Conservation (phyloP, 2,113 vertebrate species). For the Syngnathus typhle region DNA sequence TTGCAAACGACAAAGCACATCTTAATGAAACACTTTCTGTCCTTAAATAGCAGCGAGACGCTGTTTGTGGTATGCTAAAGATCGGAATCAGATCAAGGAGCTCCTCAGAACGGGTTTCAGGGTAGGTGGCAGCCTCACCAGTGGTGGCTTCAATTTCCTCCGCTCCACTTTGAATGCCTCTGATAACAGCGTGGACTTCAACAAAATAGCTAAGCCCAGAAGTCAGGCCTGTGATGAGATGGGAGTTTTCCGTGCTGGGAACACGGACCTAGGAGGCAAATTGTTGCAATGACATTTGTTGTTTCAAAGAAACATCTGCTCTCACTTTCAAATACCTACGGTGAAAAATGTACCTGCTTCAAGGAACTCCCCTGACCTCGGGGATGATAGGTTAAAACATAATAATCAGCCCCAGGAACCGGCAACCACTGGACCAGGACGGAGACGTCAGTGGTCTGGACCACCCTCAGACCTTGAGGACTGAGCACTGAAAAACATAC, state of each 20-base stretch:
- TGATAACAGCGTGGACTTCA: constrained; percentile 72
- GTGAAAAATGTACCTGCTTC: constrained; percentile 50
- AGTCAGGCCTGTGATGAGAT: constrained; percentile 69
- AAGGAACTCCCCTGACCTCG: constrained; percentile 51
- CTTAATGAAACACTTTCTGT: constrained; percentile 46
- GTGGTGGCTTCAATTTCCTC: constrained; percentile 74
- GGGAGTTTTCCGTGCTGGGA: constrained; percentile 71
- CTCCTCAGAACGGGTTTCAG: not conserved
- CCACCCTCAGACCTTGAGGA: constrained; percentile 73
- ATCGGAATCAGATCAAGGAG: not conserved
- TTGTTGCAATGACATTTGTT: not conserved
- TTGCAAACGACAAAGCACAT: constrained; percentile 41
- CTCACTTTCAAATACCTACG: too few relatives aligned
- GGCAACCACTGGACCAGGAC: constrained; percentile 79
- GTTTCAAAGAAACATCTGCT: not conserved
- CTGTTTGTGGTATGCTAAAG: not conserved
- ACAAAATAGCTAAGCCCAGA: constrained; percentile 75
- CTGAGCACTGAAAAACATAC: constrained; percentile 60
- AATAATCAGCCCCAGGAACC: constrained; percentile 72
- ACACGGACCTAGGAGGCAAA: constrained; percentile 46
- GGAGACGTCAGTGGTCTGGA: constrained; percentile 73
- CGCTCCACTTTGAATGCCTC: constrained; percentile 67
- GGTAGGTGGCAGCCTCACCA: constrained; percentile 35
- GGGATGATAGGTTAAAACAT: constrained; percentile 76
- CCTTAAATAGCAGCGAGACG: too few relatives aligned